These are phyloP conservation scores for Cydia amplana DNA, from an alignment of 1,140 invertebrate genomes.

Conservation along the genomic window DNA sequence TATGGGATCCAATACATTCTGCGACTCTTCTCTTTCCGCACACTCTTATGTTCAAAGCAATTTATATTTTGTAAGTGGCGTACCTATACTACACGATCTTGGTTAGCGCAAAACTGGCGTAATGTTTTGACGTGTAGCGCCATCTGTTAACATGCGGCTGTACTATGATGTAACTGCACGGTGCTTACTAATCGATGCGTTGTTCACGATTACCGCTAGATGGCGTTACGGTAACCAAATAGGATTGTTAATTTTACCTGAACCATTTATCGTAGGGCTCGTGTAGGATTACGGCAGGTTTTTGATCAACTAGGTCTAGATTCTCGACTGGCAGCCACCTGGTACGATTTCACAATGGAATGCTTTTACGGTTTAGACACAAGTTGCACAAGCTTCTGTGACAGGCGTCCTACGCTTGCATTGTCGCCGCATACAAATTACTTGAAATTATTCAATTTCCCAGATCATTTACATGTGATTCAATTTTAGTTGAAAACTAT, in stretches of 20 bases:
- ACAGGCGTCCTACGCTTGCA: slow-evolving; percentile 45
- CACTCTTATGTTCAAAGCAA: too few relatives aligned
- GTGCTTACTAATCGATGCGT: slow-evolving; percentile 18
- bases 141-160: slow-evolving; percentile 40
- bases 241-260: background rate
- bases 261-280: background rate
- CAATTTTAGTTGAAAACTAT: background rate
- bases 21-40: too few relatives aligned
- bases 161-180: background rate
- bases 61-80: too few relatives aligned
- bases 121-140: slow-evolving; percentile 38
- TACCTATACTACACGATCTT: background rate
- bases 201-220: slow-evolving; percentile 32
- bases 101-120: background rate
- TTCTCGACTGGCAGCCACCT: background rate
- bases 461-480: background rate
- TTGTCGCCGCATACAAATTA: slow-evolving; percentile 28
- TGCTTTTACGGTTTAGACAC: slow-evolving; percentile 33
- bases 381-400: slow-evolving; percentile 41
- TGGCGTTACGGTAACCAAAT: slow-evolving; percentile 34
- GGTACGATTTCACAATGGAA: slow-evolving; percentile 14
- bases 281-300: slow-evolving; percentile 8
- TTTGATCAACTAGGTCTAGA: slow-evolving; percentile 7
- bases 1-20: too few relatives aligned
- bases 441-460: background rate